Evolutionary conservation across 2,797 vertebrate genomes (phyloP), one percentile per base, ranked within the genome.

Genomic region (Chloroceryle inda): DNA sequence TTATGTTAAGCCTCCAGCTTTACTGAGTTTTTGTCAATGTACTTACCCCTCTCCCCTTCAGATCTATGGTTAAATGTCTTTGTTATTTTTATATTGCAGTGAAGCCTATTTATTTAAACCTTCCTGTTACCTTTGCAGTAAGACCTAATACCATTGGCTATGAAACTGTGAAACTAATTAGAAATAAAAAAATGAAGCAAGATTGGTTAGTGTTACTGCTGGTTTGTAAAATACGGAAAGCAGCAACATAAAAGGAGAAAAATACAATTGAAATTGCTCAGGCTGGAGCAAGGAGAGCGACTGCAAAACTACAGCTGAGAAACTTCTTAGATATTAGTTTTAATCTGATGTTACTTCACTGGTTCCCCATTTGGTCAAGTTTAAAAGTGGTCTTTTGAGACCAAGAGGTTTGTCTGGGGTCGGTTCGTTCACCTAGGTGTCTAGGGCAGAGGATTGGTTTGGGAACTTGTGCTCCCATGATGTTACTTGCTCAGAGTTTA

Each of bases 41-140:
- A 47, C 49, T 56, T 79, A 76, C 69, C 29, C 26, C 27, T n/a
- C 16, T 56, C 15, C 31, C 61, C 67, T 47, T 87, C 71, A 31
- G 44, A 73, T 58, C 33, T 45, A n/a, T 40, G 42, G 66, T 73
- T 67, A 80, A 83, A 71, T 14, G 20, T 50, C 64, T 89, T 59
- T 15, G 17, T 90, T 87, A 58, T 90, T 93, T 90, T 90, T 87
- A 66, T 72, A 56, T 42, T 73, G 23, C 72, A 92, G 56, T 21
- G 33, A 88, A 87, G 29, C 27, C 69, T 89, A 77, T 96, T 96
- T 96, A 92, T 97, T 94, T 80, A 77, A 92, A 83, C n/a, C 38
- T 90, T 88, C 55, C 64, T 1, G 0, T 67, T 85, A 38, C 17
- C 56, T 89, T 93, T 91, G 78, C 74, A 75, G 75, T 61, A 71